A percentile compares a stretch with the other conserved stretches of the same genome.
phyloP scores from a whole-genome alignment of 1,140 invertebrate species.

The Papilio polyxenes region DNA sequence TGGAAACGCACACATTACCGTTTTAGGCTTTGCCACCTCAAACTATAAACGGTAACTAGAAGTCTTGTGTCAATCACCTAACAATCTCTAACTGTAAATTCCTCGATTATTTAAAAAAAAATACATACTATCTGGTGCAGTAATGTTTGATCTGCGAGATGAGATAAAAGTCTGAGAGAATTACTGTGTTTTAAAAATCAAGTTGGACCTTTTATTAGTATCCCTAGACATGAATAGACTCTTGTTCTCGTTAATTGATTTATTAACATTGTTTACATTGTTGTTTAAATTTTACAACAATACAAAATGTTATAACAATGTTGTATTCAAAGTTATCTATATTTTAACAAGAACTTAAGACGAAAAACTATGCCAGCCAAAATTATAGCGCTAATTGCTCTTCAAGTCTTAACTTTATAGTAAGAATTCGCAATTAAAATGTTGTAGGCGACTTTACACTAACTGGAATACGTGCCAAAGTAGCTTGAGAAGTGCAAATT shows the following conservation, averaged over 20 bases:
- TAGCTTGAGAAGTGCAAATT: constrained; percentile 10
- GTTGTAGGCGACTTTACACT: constrained; percentile 24
- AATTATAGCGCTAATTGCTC: constrained; percentile 21
- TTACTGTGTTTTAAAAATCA: too few species aligned
- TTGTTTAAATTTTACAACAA: neutral
- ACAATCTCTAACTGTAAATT: constrained; percentile 1
- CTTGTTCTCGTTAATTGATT: neutral
- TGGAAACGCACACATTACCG: constrained; percentile 66
- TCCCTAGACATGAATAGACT: neutral
- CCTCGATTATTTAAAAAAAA: neutral
- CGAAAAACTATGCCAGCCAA: constrained; percentile 20
- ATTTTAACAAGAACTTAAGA: constrained; percentile 17
- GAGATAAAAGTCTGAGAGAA: too few species aligned
- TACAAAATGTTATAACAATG: neutral
- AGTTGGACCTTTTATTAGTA: neutral
- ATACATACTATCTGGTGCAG: neutral
- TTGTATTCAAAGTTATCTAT: neutral
- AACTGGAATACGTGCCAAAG: constrained; percentile 24
- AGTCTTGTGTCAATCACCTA: neutral
- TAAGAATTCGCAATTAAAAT: constrained; percentile 24
- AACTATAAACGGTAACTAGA: neutral
- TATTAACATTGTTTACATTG: neutral
- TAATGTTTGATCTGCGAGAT: too few species aligned
- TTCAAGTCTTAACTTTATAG: constrained; percentile 27
- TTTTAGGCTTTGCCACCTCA: constrained; percentile 48